Evolutionary conservation across 2,113 vertebrate species (phyloP).

Genomic region (sheep (Ovis aries)): ARS-UI_Ramb_v3.0 NC_056055.1:33917001-33917500

Average conservation of each 20-base stretch:
- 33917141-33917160: fast-evolving
- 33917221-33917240: not conserved
- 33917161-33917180: not conserved
- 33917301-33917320: not conserved
- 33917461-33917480: not conserved
- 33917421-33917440: not conserved
- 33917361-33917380: not conserved
- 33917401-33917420: not conserved
- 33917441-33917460: not conserved
- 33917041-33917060: not conserved
- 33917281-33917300: not conserved
- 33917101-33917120: not conserved
- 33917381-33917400: not conserved
- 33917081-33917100: not conserved
- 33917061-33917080: not conserved
- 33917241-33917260: not conserved
- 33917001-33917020: not conserved
- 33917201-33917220: not conserved
- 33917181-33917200: not conserved
- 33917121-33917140: not conserved
- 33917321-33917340: not conserved
- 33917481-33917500: not conserved
- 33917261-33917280: not conserved
- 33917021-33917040: not conserved
- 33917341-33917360: not conserved